Evolutionary conservation across 2,888 invertebrate genomes (phyloP).

Genomic region (Lissonota sp.): DNA sequence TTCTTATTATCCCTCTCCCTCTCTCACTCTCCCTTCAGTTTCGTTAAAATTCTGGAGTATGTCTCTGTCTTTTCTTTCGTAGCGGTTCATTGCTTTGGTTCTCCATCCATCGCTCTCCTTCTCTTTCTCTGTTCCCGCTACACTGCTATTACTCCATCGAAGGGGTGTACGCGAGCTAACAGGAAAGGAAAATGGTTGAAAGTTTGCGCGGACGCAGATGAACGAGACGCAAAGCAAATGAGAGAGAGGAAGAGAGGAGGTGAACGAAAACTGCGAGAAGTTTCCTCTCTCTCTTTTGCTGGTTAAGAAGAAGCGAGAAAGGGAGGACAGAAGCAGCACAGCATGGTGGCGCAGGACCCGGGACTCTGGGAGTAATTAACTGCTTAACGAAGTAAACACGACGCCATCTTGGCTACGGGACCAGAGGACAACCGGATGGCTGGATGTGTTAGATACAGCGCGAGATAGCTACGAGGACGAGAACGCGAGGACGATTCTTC

Average conservation of each 20-base stretch:
- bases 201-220: slow-evolving; percentile 59
- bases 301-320: slow-evolving; percentile 35
- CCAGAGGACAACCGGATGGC: slow-evolving; percentile 65
- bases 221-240: slow-evolving; percentile 44
- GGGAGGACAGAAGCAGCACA: slow-evolving; percentile 27
- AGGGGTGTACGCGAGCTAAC: slow-evolving; percentile 40
- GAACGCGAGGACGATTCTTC: slow-evolving; percentile 48
- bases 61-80: slow-evolving; percentile 14
- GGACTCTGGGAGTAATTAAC: slow-evolving; percentile 83
- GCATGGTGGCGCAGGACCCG: slow-evolving; percentile 74
- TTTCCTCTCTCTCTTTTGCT: slow-evolving; percentile 45
- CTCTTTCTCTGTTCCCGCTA: slow-evolving; percentile 60
- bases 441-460: slow-evolving; percentile 57
- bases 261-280: slow-evolving; percentile 58
- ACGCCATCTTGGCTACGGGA: slow-evolving; percentile 81
- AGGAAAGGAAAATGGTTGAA: slow-evolving; percentile 57
- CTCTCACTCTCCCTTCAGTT: slow-evolving; percentile 24
- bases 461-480: slow-evolving; percentile 52
- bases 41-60: slow-evolving; percentile 46
- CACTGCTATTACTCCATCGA: slow-evolving; percentile 60
- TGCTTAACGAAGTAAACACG: slow-evolving; percentile 84
- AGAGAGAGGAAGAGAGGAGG: slow-evolving; percentile 44
- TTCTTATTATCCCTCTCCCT: slow-evolving; percentile 10
- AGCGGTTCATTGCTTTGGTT: slow-evolving; percentile 36
- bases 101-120: slow-evolving; percentile 29